Percentiles rank a stretch among this genome's conserved stretches.
Conservation (phyloP, 1,140 invertebrate genomes). For the Drosophila kepulauana region DNA sequence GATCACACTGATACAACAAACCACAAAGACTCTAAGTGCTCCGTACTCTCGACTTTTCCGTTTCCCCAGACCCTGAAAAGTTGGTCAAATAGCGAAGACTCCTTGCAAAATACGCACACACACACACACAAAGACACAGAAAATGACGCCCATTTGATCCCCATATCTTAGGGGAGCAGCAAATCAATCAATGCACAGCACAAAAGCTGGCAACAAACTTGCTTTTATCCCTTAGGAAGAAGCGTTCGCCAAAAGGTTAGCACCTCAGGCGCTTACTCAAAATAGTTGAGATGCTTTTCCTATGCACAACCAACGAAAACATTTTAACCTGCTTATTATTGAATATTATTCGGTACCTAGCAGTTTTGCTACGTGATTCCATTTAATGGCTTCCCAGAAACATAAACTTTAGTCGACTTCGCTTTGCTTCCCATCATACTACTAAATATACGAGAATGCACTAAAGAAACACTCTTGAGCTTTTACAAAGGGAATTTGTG, state of each 20-base stretch:
- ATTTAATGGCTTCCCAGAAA: slow-evolving; percentile 45
- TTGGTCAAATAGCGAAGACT: slow-evolving; percentile 19
- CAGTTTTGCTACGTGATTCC: slow-evolving; percentile 47
- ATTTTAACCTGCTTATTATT: slow-evolving; percentile 53
- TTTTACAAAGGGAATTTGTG: slow-evolving; percentile 16
- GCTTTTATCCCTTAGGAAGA: slow-evolving; percentile 7
- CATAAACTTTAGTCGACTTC: slow-evolving; percentile 47
- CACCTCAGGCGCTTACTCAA: slow-evolving; percentile 38
- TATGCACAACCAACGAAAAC: slow-evolving; percentile 18
- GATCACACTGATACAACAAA: slow-evolving; percentile 3
- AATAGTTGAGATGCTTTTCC: slow-evolving; percentile 43
- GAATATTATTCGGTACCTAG: slow-evolving; percentile 55
- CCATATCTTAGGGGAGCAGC: background rate
- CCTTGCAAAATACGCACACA: slow-evolving; percentile 5
- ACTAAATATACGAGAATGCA: background rate
- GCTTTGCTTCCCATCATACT: background rate
- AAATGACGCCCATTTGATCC: background rate
- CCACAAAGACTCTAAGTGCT: slow-evolving; percentile 33
- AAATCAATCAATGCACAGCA: slow-evolving; percentile 66
- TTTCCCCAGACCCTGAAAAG: slow-evolving; percentile 11
- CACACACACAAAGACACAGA: background rate
- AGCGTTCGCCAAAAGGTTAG: slow-evolving; percentile 48
- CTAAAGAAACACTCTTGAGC: background rate
- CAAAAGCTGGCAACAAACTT: slow-evolving; percentile 22
- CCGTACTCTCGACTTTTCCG: slow-evolving; percentile 2